phyloP scores from a whole-genome alignment of 2,797 vertebrate species.

The Paedocypris micromegethes region DNA sequence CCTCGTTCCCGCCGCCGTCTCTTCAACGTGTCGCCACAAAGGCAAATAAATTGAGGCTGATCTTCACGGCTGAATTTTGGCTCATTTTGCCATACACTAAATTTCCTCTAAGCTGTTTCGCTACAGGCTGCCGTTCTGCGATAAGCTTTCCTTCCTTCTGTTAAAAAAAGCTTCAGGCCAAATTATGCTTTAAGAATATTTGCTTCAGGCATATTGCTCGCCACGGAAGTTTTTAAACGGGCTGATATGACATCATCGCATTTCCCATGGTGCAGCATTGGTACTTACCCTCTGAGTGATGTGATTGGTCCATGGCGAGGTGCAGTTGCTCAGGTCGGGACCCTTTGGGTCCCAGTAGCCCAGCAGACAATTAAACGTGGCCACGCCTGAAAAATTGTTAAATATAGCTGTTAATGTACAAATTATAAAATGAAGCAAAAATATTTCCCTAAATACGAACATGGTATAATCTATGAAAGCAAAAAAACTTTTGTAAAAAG shows the following conservation, averaged over 20 bases:
- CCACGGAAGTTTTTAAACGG: constrained; percentile 5
- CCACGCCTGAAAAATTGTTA: constrained; percentile 76
- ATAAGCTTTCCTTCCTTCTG: constrained; percentile 22
- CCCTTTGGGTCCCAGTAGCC: constrained; percentile 90
- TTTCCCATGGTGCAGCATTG: constrained; percentile 31
- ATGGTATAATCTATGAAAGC: no score
- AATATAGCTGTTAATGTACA: no score
- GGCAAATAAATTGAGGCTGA: constrained; percentile 28
- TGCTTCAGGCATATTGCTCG: constrained; percentile 11
- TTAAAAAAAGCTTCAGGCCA: constrained; percentile 27
- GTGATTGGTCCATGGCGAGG: constrained; percentile 96
- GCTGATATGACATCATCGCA: constrained; percentile 4
- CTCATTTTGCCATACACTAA: constrained; percentile 31
- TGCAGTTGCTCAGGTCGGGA: constrained; percentile 97
- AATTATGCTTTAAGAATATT: constrained; percentile 29
- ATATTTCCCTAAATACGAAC: no score
- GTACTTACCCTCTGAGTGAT: constrained; percentile 93
- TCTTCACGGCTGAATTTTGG: constrained; percentile 21
- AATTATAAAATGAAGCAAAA: no score
- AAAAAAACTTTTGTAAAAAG: no score
- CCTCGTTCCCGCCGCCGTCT: constrained; percentile 2
- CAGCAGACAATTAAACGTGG: constrained; percentile 84
- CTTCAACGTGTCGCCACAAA: constrained; percentile 12
- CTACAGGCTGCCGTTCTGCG: constrained; percentile 34
- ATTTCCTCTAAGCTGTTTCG: constrained; percentile 32